Percentiles rank a stretch among this genome's conserved stretches.
These are phyloP conservation scores for Propithecus deckenii DNA, from an alignment of 2,797 vertebrate species.

Conservation along the genomic window DNA sequence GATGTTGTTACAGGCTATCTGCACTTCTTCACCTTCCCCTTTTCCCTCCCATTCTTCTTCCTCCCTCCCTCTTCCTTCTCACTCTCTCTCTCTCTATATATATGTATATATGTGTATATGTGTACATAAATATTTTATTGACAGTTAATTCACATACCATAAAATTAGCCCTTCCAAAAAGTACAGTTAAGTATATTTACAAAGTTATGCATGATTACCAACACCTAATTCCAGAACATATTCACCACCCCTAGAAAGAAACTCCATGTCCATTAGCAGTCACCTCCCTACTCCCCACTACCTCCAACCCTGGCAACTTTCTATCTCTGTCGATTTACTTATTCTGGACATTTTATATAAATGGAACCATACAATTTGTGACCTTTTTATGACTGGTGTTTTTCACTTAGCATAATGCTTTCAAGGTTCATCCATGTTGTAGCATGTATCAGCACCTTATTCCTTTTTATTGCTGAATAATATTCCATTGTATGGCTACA, in stretches of 20 bases:
- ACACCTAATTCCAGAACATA: background rate
- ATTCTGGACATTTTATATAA: background rate
- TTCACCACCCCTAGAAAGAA: background rate
- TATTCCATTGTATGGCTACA: background rate
- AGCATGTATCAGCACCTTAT: background rate
- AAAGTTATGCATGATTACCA: background rate
- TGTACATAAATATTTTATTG: no score
- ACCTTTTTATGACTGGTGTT: background rate
- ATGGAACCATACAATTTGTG: background rate
- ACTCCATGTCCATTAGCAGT: background rate
- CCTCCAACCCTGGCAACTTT: background rate
- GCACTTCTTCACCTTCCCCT: background rate
- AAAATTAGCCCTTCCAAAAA: background rate
- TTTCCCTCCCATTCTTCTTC: rapidly evolving
- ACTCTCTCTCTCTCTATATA: rapidly evolving
- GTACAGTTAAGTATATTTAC: background rate
- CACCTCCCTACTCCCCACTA: background rate
- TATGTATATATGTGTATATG: background rate
- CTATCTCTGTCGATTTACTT: background rate
- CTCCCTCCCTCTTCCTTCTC: rapidly evolving
- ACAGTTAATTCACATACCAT: background rate
- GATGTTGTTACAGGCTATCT: background rate
- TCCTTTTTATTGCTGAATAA: background rate
- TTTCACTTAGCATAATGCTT: background rate
- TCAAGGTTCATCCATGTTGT: background rate